Conservation (phyloP, 2,113 vertebrate genomes). For the Ochotona princeps region DNA sequence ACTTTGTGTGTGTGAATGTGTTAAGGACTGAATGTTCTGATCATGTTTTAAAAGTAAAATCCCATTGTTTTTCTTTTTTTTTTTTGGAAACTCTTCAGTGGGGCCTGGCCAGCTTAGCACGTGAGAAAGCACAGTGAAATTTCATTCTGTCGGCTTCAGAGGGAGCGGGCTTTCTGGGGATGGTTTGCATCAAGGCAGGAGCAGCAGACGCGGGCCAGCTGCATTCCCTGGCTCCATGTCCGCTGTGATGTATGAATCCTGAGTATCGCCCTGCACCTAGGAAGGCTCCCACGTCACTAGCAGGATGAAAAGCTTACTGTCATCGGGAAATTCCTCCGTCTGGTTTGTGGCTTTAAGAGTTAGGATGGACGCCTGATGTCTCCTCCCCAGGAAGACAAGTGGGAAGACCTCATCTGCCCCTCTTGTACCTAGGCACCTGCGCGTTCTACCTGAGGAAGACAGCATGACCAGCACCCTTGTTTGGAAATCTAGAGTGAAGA, state of each 20-base stretch:
- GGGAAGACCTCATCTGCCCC: neutral
- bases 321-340: slow-evolving; percentile 12
- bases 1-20: neutral
- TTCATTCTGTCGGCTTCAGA: slow-evolving; percentile 30
- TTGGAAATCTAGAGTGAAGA: slow-evolving; percentile 51
- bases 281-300: neutral
- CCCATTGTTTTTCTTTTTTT: slow-evolving; percentile 11
- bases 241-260: slow-evolving; percentile 28
- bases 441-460: too few species aligned
- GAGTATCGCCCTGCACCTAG: neutral
- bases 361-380: neutral
- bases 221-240: neutral
- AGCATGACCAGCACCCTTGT: neutral
- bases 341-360: neutral
- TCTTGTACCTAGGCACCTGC: too few species aligned
- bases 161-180: slow-evolving; percentile 11
- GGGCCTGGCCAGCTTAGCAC: neutral
- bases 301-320: neutral
- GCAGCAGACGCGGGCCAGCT: neutral
- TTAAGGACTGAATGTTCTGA: slow-evolving; percentile 46
- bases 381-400: neutral
- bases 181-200: slow-evolving; percentile 30
- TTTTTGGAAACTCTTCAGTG: neutral
- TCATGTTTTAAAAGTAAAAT: slow-evolving; percentile 46
- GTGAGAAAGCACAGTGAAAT: slow-evolving; percentile 11